phyloP scores from a whole-genome alignment of 2,797 vertebrate species.

The Coregonus suidteri region DNA sequence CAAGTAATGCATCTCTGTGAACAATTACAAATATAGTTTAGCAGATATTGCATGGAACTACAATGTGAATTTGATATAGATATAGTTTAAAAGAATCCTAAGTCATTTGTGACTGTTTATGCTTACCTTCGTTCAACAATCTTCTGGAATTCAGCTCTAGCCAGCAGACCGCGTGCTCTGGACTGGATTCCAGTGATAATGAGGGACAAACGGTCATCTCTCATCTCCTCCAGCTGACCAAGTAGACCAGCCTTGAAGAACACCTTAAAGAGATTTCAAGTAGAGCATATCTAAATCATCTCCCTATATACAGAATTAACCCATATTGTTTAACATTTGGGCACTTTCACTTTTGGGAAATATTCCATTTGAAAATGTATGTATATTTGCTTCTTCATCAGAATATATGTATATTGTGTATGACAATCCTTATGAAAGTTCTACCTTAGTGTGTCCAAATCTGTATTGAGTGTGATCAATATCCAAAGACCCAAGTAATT shows the following conservation, averaged over 20 bases:
- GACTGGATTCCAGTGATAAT: constrained; percentile 88
- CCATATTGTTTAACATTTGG: neutral
- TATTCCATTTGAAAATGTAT: neutral
- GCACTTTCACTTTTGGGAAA: neutral
- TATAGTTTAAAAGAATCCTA: no score
- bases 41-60: neutral
- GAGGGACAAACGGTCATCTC: constrained; percentile 83
- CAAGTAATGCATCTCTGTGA: constrained; percentile 79
- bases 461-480: constrained; percentile 78
- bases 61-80: neutral
- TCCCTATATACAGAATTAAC: neutral
- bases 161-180: constrained; percentile 80
- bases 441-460: constrained; percentile 78
- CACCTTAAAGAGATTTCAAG: constrained; percentile 65
- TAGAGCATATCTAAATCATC: neutral
- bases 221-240: constrained; percentile 85
- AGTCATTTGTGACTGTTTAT: neutral
- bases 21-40: neutral
- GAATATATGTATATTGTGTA: neutral
- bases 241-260: constrained; percentile 90
- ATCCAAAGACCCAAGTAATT: constrained; percentile 72
- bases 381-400: neutral
- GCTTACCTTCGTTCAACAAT: constrained; percentile 79
- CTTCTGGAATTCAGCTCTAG: constrained; percentile 84
- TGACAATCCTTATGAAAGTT: neutral